These are phyloP conservation scores for Lasioglossum marginatum DNA, from an alignment of 2,888 invertebrate species.

Conservation along the genomic window DNA sequence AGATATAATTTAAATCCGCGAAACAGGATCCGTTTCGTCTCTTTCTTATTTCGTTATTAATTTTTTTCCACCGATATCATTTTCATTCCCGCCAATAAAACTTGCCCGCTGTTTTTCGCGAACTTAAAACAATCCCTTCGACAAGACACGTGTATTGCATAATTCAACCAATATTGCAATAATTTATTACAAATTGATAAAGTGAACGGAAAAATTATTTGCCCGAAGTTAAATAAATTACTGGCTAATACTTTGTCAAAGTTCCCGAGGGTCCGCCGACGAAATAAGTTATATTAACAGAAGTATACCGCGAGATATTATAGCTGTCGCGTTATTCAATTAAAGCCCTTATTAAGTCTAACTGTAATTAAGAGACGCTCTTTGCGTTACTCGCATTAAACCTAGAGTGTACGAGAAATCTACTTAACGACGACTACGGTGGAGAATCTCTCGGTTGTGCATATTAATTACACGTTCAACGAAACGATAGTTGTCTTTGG, in stretches of 20 bases:
- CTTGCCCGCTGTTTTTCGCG: background rate
- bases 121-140: too few relatives aligned
- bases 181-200: background rate
- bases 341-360: constrained; percentile 32
- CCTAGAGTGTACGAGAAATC: constrained; percentile 27
- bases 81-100: background rate
- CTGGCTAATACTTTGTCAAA: background rate
- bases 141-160: too few relatives aligned
- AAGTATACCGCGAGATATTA: constrained; percentile 5
- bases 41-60: background rate
- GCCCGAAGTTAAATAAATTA: background rate
- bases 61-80: background rate
- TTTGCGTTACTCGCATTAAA: constrained; percentile 29
- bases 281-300: constrained; percentile 6
- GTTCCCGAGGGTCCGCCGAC: too few relatives aligned
- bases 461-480: constrained; percentile 27
- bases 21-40: constrained; percentile 5
- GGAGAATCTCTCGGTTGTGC: constrained; percentile 2
- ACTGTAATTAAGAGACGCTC: constrained; percentile 37
- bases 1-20: constrained; percentile 24
- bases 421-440: constrained; percentile 6
- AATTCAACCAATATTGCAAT: background rate
- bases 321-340: constrained; percentile 22
- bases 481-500: constrained; percentile 6
- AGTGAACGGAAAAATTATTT: background rate